A percentile compares a stretch with the other conserved stretches of the same genome.
These are phyloP conservation scores for Pterocles orientalis DNA, from an alignment of 2,113 vertebrate genomes.

Conservation along the genomic window DNA sequence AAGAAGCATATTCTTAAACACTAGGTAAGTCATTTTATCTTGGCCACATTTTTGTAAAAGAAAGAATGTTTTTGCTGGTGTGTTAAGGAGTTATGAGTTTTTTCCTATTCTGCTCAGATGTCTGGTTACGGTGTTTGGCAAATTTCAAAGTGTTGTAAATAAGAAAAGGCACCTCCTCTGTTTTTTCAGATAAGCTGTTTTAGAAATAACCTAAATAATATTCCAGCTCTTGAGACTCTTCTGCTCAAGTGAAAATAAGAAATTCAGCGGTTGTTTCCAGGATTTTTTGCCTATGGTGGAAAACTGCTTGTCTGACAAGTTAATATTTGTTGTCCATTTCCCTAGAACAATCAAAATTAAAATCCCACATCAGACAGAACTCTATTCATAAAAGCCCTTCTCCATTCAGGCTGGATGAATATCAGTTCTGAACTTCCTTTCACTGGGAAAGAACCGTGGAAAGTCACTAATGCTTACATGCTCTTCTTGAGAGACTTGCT, in stretches of 20 bases:
- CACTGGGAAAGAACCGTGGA: neutral
- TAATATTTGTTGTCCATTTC: neutral
- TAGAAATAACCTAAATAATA: neutral
- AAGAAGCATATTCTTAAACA: neutral
- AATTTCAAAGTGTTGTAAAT: neutral
- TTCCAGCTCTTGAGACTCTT: neutral
- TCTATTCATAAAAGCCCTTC: neutral
- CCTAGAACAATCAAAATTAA: neutral
- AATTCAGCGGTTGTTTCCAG: neutral
- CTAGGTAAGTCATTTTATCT: neutral
- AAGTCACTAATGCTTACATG: neutral
- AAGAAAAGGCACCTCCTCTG: neutral
- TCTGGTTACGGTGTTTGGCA: neutral
- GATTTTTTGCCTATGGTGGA: neutral
- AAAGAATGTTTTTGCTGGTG: neutral
- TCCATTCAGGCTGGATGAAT: neutral
- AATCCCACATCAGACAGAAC: neutral
- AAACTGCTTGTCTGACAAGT: neutral
- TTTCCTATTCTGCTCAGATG: neutral
- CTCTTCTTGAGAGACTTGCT: neutral
- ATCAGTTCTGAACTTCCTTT: constrained; percentile 19
- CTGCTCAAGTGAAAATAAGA: neutral
- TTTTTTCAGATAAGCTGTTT: neutral
- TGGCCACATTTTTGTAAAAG: neutral
- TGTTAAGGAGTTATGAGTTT: neutral